These are phyloP conservation scores for Limnephilus lunatus DNA, from an alignment of 2,888 invertebrate genomes.

Conservation along the genomic window DNA sequence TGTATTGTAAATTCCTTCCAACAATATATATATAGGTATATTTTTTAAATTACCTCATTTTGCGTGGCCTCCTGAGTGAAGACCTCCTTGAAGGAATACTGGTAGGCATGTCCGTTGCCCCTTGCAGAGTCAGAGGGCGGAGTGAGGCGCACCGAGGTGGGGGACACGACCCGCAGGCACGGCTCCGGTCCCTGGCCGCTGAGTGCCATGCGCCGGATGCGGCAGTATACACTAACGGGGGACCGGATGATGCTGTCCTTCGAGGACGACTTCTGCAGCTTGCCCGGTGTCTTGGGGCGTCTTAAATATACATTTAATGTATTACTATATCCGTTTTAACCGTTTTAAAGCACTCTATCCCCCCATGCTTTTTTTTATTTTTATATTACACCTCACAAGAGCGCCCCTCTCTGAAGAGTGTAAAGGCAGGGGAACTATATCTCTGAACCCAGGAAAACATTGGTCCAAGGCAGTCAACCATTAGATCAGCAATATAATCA, in stretches of 20 bases:
- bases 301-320: conserved; percentile 33
- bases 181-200: conserved; percentile 75
- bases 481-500: too few species aligned
- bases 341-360: too few species aligned
- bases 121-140: conserved; percentile 81
- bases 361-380: too few species aligned
- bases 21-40: not conserved
- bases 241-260: conserved; percentile 75
- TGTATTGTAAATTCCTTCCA: too few species aligned
- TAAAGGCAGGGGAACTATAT: too few species aligned
- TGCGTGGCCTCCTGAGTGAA: conserved; percentile 90
- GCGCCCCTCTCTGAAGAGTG: too few species aligned
- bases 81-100: conserved; percentile 88
- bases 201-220: conserved; percentile 87
- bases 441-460: too few species aligned
- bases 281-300: conserved; percentile 62
- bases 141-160: conserved; percentile 82
- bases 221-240: conserved; percentile 92
- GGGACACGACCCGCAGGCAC: conserved; percentile 84
- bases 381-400: too few species aligned
- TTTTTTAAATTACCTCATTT: conserved; percentile 78
- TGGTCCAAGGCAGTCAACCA: too few species aligned
- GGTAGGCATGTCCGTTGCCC: conserved; percentile 67
- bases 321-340: too few species aligned
- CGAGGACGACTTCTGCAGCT: conserved; percentile 56